Percentiles rank a stretch among this genome's conserved stretches.
Evolutionary conservation across 1,140 invertebrate species (phyloP).

Genomic region (Melipona quadrifasciata): DNA sequence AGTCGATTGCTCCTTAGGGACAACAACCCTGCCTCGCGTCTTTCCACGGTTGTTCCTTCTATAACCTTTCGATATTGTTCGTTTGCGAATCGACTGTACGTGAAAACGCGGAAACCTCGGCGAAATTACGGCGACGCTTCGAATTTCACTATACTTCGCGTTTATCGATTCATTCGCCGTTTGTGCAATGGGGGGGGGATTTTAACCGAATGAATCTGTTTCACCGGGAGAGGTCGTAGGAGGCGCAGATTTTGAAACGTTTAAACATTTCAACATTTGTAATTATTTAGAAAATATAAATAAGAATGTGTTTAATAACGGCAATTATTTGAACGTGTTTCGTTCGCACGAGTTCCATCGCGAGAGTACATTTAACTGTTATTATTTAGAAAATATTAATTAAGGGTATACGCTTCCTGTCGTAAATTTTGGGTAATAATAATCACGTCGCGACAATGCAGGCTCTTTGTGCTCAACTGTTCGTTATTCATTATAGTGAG

Average conservation of each 20-base stretch:
- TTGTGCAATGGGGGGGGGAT: too few relatives aligned
- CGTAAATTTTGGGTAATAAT: too few relatives aligned
- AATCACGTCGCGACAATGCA: too few relatives aligned
- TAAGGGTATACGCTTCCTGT: too few relatives aligned
- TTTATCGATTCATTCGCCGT: neutral
- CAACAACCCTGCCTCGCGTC: slow-evolving; percentile 10
- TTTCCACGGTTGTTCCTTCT: slow-evolving; percentile 4
- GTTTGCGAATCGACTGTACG: slow-evolving; percentile 26
- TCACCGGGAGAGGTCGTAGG: neutral
- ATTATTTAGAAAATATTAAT: too few relatives aligned
- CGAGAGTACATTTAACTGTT: too few relatives aligned
- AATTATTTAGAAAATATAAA: neutral
- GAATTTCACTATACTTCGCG: slow-evolving; percentile 22
- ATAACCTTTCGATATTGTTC: slow-evolving; percentile 52
- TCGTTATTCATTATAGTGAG: neutral
- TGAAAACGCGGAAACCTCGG: slow-evolving; percentile 11
- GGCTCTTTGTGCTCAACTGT: too few relatives aligned
- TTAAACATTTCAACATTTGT: neutral
- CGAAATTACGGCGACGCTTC: slow-evolving; percentile 41
- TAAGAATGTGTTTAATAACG: neutral
- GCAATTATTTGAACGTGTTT: too few relatives aligned
- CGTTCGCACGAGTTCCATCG: too few relatives aligned
- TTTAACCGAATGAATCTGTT: neutral
- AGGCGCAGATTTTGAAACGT: too few relatives aligned
- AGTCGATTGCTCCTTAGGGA: slow-evolving; percentile 69